These are phyloP conservation scores for Pseudomugil gertrudae DNA, from an alignment of 2,797 vertebrate species.

Conservation along the genomic window DNA sequence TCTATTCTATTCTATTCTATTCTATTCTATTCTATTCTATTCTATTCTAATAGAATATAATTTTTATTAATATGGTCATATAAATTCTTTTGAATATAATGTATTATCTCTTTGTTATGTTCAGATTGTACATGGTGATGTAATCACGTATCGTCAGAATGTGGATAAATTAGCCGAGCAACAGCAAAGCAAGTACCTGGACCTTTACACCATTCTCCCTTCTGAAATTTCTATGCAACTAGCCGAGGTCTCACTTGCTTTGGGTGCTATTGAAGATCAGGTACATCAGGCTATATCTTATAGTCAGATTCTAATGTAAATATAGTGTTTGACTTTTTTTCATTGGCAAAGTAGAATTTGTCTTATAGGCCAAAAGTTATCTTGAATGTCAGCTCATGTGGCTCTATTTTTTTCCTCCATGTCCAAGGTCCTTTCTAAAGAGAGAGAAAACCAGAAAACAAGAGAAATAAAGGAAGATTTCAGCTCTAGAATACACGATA, in stretches of 20 bases:
- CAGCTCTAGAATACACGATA: constrained; percentile 85
- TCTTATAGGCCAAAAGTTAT: not conserved
- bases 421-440: constrained; percentile 90
- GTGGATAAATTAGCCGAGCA: constrained; percentile 91
- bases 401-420: constrained; percentile 9
- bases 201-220: constrained; percentile 90
- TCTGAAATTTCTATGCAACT: constrained; percentile 94
- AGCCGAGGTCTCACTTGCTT: constrained; percentile 89
- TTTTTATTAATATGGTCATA: not conserved
- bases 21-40: no score
- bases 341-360: not conserved
- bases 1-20: no score
- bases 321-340: not conserved
- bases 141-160: constrained; percentile 84
- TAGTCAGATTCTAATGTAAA: not conserved
- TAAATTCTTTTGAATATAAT: not conserved
- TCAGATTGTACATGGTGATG: constrained; percentile 88
- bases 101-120: not conserved
- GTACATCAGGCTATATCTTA: constrained; percentile 64
- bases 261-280: constrained; percentile 93
- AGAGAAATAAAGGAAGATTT: constrained; percentile 89
- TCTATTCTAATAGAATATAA: no score
- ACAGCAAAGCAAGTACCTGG: constrained; percentile 95
- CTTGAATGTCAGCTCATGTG: not conserved
- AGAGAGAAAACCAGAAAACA: constrained; percentile 90